A percentile compares a stretch with the other conserved stretches of the same genome.
phyloP scores from a whole-genome alignment of 2,797 vertebrate genomes.

The Sebastes diploproa region DNA sequence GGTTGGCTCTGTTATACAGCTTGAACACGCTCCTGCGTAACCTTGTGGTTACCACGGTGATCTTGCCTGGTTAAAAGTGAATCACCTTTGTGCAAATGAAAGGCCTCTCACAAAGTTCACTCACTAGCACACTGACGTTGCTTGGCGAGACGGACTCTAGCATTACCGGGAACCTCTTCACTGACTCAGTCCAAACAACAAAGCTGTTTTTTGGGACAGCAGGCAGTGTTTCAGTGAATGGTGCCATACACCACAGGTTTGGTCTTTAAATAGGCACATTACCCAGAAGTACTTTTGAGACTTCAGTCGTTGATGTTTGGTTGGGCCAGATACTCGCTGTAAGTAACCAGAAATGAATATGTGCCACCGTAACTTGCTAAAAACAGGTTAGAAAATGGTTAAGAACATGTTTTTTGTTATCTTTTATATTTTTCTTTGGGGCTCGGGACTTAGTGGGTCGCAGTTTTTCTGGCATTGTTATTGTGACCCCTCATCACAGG shows the following conservation, averaged over 20 bases:
- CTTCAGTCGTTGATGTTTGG: not conserved
- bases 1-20: not conserved
- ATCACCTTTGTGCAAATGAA: slow-evolving; percentile 20
- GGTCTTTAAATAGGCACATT: not conserved
- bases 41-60: slow-evolving; percentile 10
- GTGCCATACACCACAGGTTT: not conserved
- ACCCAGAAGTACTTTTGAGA: not conserved
- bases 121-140: not conserved
- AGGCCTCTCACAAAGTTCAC: not conserved
- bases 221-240: not conserved
- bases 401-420: not conserved
- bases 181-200: not conserved
- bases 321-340: not conserved
- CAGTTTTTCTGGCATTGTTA: too few relatives aligned
- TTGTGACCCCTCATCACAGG: not conserved
- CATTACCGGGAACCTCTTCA: not conserved
- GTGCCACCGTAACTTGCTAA: not conserved
- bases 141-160: not conserved
- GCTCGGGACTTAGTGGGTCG: not conserved
- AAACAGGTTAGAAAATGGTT: not conserved
- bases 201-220: not conserved
- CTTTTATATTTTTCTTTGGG: not conserved
- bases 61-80: not conserved
- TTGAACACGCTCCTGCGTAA: not conserved
- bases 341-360: not conserved